Evolutionary conservation across 2,113 vertebrate species (phyloP), one percentile per base, ranked within the genome.

Genomic region (Channa argus): DNA sequence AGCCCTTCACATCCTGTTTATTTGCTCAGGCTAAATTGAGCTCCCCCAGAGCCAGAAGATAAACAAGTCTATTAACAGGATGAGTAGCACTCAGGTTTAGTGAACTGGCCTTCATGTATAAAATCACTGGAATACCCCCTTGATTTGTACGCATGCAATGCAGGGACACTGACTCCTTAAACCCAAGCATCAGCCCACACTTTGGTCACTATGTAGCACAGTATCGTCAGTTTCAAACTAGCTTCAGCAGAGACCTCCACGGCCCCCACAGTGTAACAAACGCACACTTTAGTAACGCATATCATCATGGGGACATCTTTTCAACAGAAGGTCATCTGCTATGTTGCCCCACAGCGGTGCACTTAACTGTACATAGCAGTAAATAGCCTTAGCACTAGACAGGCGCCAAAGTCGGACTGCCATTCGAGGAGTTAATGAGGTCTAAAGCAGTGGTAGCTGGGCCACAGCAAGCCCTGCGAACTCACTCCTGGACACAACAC

Each of bases 361-460:
- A 84, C 86, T 89, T 85, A 24, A 24, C 24, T 24, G 24, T 24
- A 89, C 90, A 84, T 68, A 90, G 87, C 85, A 90, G 88, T 89
- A 95, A 94, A 94, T 88, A 92, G 88, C 92, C 86, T 73, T 80
- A 92, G 88, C 80, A 85, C 74, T 53, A 89, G 89, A 88, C 90
- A 89, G 91, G 86, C 89, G 63, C 74, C 87, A 87, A 93, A 89
- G 79, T 88, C 72, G 49, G 43, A 52, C 69, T 75, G 77, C 87
- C 82, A 72, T 90, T 76, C 52, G 64, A 84, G 81, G 86, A 93
- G 88, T 90, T 95, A 95, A 94, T 94, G 93, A 94, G 91, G 90
- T 92, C 90, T 88, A 89, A 88, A 91, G 89, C 88, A 84, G 85
- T 67, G 65, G 82, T 87, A 74, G 82, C 85, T 68, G 68, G 73